phyloP scores from a whole-genome alignment of 2,113 vertebrate species.

The Caloenas nicobarica region DNA sequence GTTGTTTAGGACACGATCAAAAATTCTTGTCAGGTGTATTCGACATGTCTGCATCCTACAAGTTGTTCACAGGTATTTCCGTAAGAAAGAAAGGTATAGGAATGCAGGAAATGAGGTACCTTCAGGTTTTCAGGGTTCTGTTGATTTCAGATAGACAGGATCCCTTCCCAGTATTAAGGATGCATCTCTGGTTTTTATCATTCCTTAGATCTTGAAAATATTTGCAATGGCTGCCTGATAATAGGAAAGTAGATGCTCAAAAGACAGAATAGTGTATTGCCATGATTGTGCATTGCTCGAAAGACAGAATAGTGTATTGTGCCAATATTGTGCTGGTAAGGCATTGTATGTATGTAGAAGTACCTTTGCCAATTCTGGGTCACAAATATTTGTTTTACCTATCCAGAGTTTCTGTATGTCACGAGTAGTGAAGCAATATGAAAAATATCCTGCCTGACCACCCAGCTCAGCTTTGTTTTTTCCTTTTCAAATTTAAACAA shows the following conservation, averaged over 20 bases:
- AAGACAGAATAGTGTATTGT: not conserved
- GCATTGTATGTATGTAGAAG: not conserved
- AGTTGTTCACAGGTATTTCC: not conserved
- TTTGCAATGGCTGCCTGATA: not conserved
- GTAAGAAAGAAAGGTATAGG: not conserved
- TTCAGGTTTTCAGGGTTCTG: not conserved
- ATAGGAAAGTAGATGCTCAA: not conserved
- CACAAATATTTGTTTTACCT: not conserved
- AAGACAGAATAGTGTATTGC: not conserved
- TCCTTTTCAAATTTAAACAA: not conserved
- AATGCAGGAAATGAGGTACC: not conserved
- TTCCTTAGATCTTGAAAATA: not conserved
- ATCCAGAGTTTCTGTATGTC: not conserved
- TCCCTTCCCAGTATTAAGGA: not conserved
- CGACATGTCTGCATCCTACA: not conserved
- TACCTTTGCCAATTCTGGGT: not conserved
- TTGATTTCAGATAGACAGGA: not conserved
- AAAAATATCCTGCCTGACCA: not conserved
- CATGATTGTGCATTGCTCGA: not conserved
- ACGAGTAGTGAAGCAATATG: not conserved
- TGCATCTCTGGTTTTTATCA: not conserved
- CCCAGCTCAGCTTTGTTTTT: not conserved
- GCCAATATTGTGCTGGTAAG: not conserved
- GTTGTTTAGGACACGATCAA: not conserved
- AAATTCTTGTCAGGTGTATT: not conserved